phyloP scores from a whole-genome alignment of 2,888 invertebrate genomes.

The Crioceris asparagi region DNA sequence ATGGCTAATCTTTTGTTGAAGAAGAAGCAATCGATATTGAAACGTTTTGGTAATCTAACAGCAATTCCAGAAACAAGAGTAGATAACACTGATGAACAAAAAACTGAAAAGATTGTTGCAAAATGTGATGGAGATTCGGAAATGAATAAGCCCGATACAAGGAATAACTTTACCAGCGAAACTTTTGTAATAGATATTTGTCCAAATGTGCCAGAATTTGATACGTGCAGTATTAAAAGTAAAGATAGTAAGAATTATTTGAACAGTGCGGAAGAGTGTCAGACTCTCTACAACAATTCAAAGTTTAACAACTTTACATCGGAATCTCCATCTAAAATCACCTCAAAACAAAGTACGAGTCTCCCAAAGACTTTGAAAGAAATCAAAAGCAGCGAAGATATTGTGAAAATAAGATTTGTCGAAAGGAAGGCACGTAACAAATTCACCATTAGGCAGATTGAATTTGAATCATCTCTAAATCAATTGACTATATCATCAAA shows the following conservation, averaged over 20 bases:
- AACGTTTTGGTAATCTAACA: slow-evolving; percentile 2
- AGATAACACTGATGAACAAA: neutral
- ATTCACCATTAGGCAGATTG: slow-evolving; percentile 16
- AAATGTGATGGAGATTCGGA: neutral
- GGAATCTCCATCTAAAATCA: no score
- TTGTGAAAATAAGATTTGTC: slow-evolving; percentile 16
- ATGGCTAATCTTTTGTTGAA: slow-evolving; percentile 11
- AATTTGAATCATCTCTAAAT: slow-evolving; percentile 17
- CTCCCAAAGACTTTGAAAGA: slow-evolving; percentile 2
- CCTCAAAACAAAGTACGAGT: no score
- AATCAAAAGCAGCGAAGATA: neutral
- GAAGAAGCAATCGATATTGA: slow-evolving; percentile 5
- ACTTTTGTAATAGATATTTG: no score
- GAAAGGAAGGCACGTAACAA: slow-evolving; percentile 16
- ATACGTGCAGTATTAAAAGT: no score
- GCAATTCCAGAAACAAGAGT: slow-evolving; percentile 5
- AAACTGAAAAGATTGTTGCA: neutral
- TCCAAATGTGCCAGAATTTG: no score
- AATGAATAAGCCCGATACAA: no score
- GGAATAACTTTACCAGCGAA: no score
- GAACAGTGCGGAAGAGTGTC: no score
- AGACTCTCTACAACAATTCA: no score
- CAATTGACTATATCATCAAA: slow-evolving; percentile 18
- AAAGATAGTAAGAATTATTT: no score
- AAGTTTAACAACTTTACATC: no score